These are phyloP conservation scores for Neosilurus mollespiculum DNA, from an alignment of 2,797 vertebrate genomes.

Conservation along the genomic window DNA sequence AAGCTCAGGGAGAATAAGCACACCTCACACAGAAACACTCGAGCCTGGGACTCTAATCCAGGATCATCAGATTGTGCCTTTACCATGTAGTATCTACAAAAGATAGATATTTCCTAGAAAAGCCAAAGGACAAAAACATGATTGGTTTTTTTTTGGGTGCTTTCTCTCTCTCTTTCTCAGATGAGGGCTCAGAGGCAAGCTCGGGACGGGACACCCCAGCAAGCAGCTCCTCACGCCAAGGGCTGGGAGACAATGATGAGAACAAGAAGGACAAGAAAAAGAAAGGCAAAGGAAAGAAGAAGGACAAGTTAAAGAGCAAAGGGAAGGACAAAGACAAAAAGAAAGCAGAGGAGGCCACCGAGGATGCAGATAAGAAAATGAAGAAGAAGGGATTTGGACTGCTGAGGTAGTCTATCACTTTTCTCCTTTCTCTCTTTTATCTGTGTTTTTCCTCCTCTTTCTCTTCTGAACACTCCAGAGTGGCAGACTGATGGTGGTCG, in stretches of 20 bases:
- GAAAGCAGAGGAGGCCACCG: conserved; percentile 73
- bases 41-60: too few relatives aligned
- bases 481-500: not conserved
- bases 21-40: too few relatives aligned
- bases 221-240: conserved; percentile 76
- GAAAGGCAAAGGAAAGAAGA: conserved; percentile 86
- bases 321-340: conserved; percentile 84
- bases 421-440: not conserved
- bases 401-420: conserved; percentile 77
- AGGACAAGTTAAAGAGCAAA: conserved; percentile 84
- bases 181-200: conserved; percentile 88
- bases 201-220: conserved; percentile 86
- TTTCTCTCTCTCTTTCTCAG: conserved; percentile 62
- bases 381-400: conserved; percentile 90
- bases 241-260: conserved; percentile 71
- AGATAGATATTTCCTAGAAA: not conserved
- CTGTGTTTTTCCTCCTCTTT: not conserved
- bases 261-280: conserved; percentile 85
- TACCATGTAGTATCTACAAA: too few relatives aligned
- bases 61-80: too few relatives aligned
- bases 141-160: not conserved
- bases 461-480: not conserved
- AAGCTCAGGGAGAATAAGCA: too few relatives aligned
- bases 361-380: conserved; percentile 82
- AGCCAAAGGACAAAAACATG: not conserved